These are phyloP conservation scores for Vombatus ursinus DNA, from an alignment of 2,113 vertebrate species.

Conservation along the genomic window DNA sequence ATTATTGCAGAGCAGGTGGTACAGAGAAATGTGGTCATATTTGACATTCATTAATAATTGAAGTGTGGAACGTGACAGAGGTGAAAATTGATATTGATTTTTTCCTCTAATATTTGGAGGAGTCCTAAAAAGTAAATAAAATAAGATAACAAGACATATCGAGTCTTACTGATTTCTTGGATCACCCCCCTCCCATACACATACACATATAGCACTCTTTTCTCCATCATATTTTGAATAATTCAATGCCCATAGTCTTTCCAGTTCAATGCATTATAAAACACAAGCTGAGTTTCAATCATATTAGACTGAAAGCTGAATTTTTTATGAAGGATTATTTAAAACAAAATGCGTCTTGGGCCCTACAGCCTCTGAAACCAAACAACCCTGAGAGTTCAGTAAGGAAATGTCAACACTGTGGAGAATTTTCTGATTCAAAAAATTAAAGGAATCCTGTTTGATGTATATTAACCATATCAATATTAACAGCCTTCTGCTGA, in stretches of 20 bases:
- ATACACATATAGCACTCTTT: conserved; percentile 82
- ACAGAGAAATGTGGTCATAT: conserved; percentile 87
- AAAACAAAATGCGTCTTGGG: conserved; percentile 87
- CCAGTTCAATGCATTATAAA: conserved; percentile 90
- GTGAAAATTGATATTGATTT: conserved; percentile 90
- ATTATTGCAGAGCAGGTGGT: conserved; percentile 85
- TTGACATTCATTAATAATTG: conserved; percentile 91
- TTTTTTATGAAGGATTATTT: conserved; percentile 92
- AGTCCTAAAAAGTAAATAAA: conserved; percentile 90
- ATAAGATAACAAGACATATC: conserved; percentile 87
- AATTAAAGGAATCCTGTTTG: conserved; percentile 85
- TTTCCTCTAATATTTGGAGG: conserved; percentile 88
- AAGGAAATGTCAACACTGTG: conserved; percentile 85
- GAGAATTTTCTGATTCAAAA: conserved; percentile 83
- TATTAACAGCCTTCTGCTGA: conserved; percentile 86
- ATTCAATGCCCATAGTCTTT: conserved; percentile 86
- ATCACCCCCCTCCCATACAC: conserved; percentile 75
- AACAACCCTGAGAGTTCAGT: conserved; percentile 86
- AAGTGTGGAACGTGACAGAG: conserved; percentile 85
- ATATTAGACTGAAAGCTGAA: conserved; percentile 87
- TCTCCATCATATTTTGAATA: conserved; percentile 86
- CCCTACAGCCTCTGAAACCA: conserved; percentile 85
- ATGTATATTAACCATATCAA: conserved; percentile 87
- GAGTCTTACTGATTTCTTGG: conserved; percentile 85
- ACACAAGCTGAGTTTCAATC: conserved; percentile 88